Evolutionary conservation across 2,113 vertebrate genomes (phyloP), one percentile per base, ranked within the genome.

Genomic region (Sardina pilchardus): DNA sequence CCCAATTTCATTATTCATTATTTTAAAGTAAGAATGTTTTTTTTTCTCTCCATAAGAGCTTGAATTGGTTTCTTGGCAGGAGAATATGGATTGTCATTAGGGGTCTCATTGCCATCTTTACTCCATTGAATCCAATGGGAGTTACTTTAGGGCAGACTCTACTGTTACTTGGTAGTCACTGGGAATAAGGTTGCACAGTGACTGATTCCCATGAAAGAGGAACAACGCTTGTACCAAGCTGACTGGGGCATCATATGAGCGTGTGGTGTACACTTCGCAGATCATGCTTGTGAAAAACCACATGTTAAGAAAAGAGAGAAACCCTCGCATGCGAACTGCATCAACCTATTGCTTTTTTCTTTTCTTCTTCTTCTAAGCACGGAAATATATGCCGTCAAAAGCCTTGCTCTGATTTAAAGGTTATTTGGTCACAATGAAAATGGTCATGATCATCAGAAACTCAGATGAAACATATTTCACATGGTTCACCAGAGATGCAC

Each of bases 151-250:
- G 39, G 80, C 30, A 30, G 10, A 85, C 56, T n/a, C 50, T 42
- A 42, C 39, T 81, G 84, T 92, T 91, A 86, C 80, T 81, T 48
- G 92, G 81, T 85, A 26, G 82, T 36, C 71, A 16, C 16, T 36
- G 71, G 71, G 26, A 78, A 78, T 36, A 12, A 5, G 71, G 85
- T 94, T 92, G 87, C 94, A 92, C 26, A 90, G 94, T 82, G 67
- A 95, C 93, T 89, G 88, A 91, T 89, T 93, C 92, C 93, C 89
- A 83, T 89, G 89, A 91, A 92, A 92, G 90, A 42, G 86, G 81
- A n/a, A 50, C 26, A 43, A 83, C 85, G 34, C 80, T 48, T 30
- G 83, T 86, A 34, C 80, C 56, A 59, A 53, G 21, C 24, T 50
- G 75, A 75, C 34, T 0, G 16, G 8, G 43, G 83, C 47, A 82